Base-by-base conservation (phyloP, 2,113 vertebrate genomes). In the Triplophysa siluroides region DNA sequence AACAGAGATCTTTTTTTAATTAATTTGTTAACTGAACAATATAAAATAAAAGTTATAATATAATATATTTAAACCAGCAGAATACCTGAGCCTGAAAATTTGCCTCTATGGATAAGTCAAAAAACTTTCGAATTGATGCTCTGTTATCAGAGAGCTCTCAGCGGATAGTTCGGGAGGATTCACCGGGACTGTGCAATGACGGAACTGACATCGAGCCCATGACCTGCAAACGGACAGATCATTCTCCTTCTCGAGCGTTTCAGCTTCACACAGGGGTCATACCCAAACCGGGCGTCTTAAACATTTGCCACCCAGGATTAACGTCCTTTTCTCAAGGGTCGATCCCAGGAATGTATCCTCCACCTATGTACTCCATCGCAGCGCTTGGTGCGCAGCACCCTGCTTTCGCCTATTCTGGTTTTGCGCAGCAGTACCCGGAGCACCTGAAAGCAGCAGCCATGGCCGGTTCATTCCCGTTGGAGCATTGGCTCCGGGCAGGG, bases 121-220 rank as follows among this genome's bases (percentile, higher is more conserved):
- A 91, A 81, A 95, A 93, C 90, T 95, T 95, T 87, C 85, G 92
- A 29, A 95, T 94, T 67, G 94, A 95, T 50, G 94, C 94, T 47
- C 89, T 95, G 0, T 80, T 95, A 84, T 93, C 92, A 21, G 92
- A 92, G 24, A 90, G 89, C 76, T 87, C 85, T 0, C 91, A 83
- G 56, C 85, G 83, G 43, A 38, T 81, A 11, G 84, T 82, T 62
- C 76, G 84, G 7, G 87, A 83, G 0, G 64, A 66, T 29, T 86
- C 88, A 19, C 86, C 88, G 54, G 85, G 81, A n/a, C 58, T 84
- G 52, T 82, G 81, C 85, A 75, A 71, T 65, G 78, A 82, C 73
- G 88, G 83, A 62, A 81, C 85, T 16, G 83, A 68, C 1, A 82
- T 67, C 23, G 90, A 87, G 54, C 87, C 90, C 10, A 68, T 78